Conservation (phyloP, 2,888 invertebrate genomes). For the Microplitis deprimator region DNA sequence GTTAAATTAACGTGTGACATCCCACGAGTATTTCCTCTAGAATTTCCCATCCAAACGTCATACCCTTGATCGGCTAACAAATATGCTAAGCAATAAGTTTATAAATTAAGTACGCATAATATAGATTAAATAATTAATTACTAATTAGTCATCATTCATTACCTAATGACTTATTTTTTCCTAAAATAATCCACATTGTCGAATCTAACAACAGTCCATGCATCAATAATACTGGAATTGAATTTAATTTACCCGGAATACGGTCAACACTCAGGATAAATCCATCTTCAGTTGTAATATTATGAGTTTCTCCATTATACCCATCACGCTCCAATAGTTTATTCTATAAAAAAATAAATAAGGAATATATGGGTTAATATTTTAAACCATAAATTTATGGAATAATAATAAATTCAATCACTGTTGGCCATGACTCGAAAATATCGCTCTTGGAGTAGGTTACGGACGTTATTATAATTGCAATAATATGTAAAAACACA, state of each 20-base stretch:
- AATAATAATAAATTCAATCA: neutral
- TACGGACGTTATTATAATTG: neutral
- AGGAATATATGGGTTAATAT: neutral
- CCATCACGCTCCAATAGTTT: conserved; percentile 65
- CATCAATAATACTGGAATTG: conserved; percentile 39
- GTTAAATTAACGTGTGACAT: conserved; percentile 36
- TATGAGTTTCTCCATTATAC: conserved; percentile 78
- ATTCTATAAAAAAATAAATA: neutral
- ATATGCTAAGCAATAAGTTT: conserved; percentile 31
- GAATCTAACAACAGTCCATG: conserved; percentile 45
- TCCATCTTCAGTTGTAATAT: conserved; percentile 81
- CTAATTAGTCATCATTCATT: neutral
- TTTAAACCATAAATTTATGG: no score
- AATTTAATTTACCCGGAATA: conserved; percentile 73
- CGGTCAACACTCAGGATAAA: conserved; percentile 85
- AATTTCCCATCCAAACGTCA: conserved; percentile 47
- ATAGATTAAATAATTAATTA: neutral
- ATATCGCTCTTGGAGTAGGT: neutral
- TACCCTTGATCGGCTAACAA: conserved; percentile 44
- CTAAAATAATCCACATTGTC: conserved; percentile 42
- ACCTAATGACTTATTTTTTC: conserved; percentile 41
- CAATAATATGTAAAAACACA: no score
- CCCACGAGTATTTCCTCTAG: conserved; percentile 42
- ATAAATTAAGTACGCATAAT: neutral
- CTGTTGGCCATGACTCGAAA: neutral